A percentile compares a stretch with the other conserved stretches of the same genome.
phyloP scores from a whole-genome alignment of 2,113 vertebrate species.

The Sclerurus mexicanus region DNA sequence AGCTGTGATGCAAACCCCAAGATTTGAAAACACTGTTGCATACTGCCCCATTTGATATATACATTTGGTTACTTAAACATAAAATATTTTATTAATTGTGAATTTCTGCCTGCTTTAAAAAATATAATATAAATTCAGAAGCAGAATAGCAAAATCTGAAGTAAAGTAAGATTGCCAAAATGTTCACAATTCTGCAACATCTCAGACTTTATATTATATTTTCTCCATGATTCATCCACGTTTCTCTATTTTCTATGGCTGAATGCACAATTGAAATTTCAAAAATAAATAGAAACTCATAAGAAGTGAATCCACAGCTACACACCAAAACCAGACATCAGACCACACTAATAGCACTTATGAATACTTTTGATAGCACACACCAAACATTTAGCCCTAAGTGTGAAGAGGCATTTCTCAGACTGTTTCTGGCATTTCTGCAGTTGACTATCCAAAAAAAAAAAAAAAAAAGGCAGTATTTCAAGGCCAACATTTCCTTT shows the following conservation, averaged over 20 bases:
- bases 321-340: not conserved
- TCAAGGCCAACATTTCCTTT: not conserved
- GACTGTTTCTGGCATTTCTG: not conserved
- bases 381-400: not conserved
- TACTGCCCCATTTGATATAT: not conserved
- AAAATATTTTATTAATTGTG: not conserved
- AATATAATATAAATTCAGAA: not conserved
- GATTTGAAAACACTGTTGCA: not conserved
- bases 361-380: not conserved
- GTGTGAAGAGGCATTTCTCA: not conserved
- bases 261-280: not conserved
- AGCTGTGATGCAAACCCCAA: not conserved
- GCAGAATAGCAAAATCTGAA: not conserved
- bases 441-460: not conserved
- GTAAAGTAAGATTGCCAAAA: not conserved
- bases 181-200: not conserved
- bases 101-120: not conserved
- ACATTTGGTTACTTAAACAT: not conserved
- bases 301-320: conserved; percentile 26
- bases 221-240: not conserved
- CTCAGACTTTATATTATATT: not conserved
- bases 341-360: not conserved
- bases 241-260: not conserved
- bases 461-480: not conserved
- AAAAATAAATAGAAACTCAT: conserved; percentile 35